Base-by-base conservation (phyloP, 2,113 vertebrate species). In the Bombycilla garrulus region DNA sequence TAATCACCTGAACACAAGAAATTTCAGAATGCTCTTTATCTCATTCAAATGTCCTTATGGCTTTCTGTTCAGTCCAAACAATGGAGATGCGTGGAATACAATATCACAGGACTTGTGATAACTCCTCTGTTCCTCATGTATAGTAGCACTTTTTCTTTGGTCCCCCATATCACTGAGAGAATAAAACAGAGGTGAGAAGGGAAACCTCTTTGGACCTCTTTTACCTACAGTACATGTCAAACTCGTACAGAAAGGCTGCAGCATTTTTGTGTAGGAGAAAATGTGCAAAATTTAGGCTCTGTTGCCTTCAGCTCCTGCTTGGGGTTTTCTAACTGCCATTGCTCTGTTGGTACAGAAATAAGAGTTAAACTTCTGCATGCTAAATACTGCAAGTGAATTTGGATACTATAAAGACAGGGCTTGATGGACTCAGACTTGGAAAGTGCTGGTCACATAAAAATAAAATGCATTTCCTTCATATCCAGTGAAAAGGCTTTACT, bases 1-100 rank as follows among this genome's bases (percentile, higher is more conserved):
- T 93, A 92, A 92, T 92, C 94, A 92, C 23, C 64, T 14, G 26
- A 77, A 80, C 47, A 36, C 67, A 90, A 78, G 25, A 73, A 72
- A 62, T 69, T 92, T 90, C 90, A 90, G 62, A 38, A 73, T 29
- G 70, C 23, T 25, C 23, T 69, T 65, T 77, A 80, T 83, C 79
- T 90, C 44, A 38, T 81, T 76, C 26, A 42, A 70, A 77, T 77
- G 53, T 19, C 42, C 54, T 82, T 33, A 65, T 2, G 28, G 66
- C 36, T 93, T 93, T 86, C 36, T 60, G 40, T 66, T 92, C 24
- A 40, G 12, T 48, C 57, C 21, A 72, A 76, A 69, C 40, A 76
- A 69, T 2, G 65, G 31, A 67, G 91, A 64, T 12, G 9, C 25
- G 44, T 73, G 50, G 76, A 86, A 79, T 74, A 66, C 33, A 20